These are phyloP conservation scores for Coluber constrictor DNA, from an alignment of 2,797 vertebrate species.

Conservation along the genomic window DNA sequence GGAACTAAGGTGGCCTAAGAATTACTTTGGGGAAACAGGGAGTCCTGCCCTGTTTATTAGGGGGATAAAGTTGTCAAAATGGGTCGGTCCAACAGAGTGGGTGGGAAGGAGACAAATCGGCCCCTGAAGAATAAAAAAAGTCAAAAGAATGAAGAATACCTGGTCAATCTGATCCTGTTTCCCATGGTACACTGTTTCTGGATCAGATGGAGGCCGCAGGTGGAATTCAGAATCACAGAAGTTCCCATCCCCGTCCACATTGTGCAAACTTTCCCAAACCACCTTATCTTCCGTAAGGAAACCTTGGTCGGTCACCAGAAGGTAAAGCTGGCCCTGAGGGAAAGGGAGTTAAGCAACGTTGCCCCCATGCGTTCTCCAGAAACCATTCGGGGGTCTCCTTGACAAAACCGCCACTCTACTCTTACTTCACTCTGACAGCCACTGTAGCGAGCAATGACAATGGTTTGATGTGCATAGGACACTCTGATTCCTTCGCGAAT, in stretches of 20 bases:
- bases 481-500: neutral
- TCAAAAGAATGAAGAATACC: conserved; percentile 67
- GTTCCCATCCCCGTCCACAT: conserved; percentile 95
- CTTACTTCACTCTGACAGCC: neutral
- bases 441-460: neutral
- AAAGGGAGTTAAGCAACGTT: neutral
- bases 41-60: neutral
- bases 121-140: neutral
- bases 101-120: no score
- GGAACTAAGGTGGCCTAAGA: no score
- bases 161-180: conserved; percentile 99
- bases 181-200: conserved; percentile 92
- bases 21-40: neutral
- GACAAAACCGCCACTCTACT: neutral
- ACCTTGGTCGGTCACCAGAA: conserved; percentile 96
- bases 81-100: neutral
- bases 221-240: conserved; percentile 97
- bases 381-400: neutral
- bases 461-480: neutral
- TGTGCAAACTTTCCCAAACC: conserved; percentile 98
- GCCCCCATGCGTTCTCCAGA: no score
- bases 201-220: conserved; percentile 92
- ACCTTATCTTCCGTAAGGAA: conserved; percentile 98
- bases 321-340: conserved; percentile 90
- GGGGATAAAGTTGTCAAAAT: neutral